Evolutionary conservation across 2,113 vertebrate species (phyloP), one percentile per base, ranked within the genome.

Genomic region (Petroica traversi): DNA sequence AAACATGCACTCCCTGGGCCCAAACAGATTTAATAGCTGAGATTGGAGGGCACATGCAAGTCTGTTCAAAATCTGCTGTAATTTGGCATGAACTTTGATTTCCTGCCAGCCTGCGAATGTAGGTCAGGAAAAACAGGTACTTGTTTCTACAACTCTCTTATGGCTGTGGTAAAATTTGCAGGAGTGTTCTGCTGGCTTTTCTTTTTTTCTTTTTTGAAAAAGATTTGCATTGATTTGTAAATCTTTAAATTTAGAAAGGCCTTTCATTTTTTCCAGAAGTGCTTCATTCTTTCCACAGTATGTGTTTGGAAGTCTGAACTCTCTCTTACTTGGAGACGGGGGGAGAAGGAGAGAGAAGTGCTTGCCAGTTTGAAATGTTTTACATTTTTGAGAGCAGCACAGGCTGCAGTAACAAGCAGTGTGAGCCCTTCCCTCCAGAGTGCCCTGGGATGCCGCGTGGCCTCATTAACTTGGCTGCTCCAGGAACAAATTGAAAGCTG

Each of bases 61-160:
- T 80, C 92, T 92, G 93, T 77, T 95, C 93, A 93, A 74, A 96
- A 85, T 83, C 85, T 80, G 63, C 83, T 74, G 88, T 94, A 89
- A 87, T 95, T 95, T 88, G 59, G 85, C 62, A 7, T 25, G 11
- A 77, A 48, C 89, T 93, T 96, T 95, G 95, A 93, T 96, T 93
- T 95, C 82, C 85, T 96, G 89, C 96, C 94, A 94, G 7, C 71
- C 55, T 58, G 71, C 79, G 67, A 92, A 96, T 80, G 75, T 77
- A 85, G 81, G 85, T 94, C 94, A 93, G 94, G 94, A 94, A 91
- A 95, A 96, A 87, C 94, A 93, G 85, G 93, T 94, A 93, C 88
- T 83, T 83, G 92, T 95, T 95, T 79, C 82, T 75, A 20, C 88
- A 49, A 17, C 46, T 46, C 69, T 33, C 61, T 46, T 19, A 25